phyloP scores from a whole-genome alignment of 2,113 vertebrate species.

The Lycaon pictus region DNA sequence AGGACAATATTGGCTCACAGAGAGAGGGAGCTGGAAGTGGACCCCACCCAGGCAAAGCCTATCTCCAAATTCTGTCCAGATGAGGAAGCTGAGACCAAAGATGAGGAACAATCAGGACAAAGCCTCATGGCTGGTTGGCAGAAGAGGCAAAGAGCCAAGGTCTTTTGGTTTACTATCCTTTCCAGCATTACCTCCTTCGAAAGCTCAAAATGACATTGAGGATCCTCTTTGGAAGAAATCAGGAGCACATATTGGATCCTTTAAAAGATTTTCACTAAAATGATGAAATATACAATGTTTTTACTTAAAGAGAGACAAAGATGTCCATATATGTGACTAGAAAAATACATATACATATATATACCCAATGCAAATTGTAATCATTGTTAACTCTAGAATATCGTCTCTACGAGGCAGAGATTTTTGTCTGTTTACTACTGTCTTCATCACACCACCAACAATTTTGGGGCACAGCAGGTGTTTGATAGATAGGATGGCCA shows the following conservation, averaged over 20 bases:
- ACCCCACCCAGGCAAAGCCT: constrained; percentile 86
- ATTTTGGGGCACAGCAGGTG: neutral
- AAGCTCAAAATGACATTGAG: neutral
- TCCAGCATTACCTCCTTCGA: neutral
- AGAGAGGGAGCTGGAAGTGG: constrained; percentile 65
- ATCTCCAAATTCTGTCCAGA: constrained; percentile 47
- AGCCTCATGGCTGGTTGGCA: neutral
- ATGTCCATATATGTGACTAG: neutral
- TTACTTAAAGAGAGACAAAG: neutral
- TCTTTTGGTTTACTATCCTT: neutral
- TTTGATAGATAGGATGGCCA: neutral
- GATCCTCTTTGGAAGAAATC: neutral
- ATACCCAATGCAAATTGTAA: neutral
- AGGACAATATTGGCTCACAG: constrained; percentile 75
- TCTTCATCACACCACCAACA: neutral
- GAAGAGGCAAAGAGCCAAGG: neutral
- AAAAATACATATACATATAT: neutral
- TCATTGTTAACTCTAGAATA: neutral
- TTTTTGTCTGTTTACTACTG: neutral
- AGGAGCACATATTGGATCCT: neutral
- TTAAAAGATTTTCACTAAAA: constrained; percentile 39
- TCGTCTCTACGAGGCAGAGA: neutral
- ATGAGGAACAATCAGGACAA: neutral
- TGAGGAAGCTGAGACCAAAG: neutral
- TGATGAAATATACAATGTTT: neutral